Evolutionary conservation across 2,888 invertebrate genomes (phyloP).

Genomic region (Chloroclystis v-ata): DNA sequence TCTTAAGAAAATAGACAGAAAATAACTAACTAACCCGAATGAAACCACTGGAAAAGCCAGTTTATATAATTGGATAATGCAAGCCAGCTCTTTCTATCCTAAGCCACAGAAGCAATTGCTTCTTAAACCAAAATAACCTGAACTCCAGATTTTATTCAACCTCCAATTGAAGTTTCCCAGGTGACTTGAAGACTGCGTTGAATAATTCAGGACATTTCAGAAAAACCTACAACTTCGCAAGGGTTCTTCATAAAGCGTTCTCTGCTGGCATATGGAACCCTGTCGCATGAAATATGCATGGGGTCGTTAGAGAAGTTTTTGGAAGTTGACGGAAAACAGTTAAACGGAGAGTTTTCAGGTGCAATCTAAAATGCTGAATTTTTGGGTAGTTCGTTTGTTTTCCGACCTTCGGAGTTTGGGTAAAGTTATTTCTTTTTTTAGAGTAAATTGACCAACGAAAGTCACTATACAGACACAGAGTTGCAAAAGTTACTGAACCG

Average conservation of each 20-base stretch:
- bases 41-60: no score
- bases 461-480: no score
- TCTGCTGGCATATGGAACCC: slow-evolving; percentile 15
- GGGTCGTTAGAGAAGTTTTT: slow-evolving; percentile 36
- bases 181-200: slow-evolving; percentile 15
- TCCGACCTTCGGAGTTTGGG: not conserved
- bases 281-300: slow-evolving; percentile 36
- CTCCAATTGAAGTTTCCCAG: not conserved
- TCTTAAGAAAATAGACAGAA: no score
- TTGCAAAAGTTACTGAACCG: no score
- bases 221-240: slow-evolving; percentile 40
- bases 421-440: not conserved
- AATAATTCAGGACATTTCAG: slow-evolving; percentile 42
- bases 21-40: no score
- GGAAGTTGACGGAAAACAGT: slow-evolving; percentile 33
- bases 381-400: slow-evolving; percentile 9
- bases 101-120: not conserved
- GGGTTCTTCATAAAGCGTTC: slow-evolving; percentile 36
- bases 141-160: not conserved
- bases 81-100: not conserved
- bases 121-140: not conserved
- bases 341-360: slow-evolving; percentile 16
- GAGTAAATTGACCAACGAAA: no score
- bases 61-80: not conserved
- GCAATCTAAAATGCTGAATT: slow-evolving; percentile 15